Conservation (phyloP, 1,140 invertebrate genomes). For the Drosophila leontia region DNA sequence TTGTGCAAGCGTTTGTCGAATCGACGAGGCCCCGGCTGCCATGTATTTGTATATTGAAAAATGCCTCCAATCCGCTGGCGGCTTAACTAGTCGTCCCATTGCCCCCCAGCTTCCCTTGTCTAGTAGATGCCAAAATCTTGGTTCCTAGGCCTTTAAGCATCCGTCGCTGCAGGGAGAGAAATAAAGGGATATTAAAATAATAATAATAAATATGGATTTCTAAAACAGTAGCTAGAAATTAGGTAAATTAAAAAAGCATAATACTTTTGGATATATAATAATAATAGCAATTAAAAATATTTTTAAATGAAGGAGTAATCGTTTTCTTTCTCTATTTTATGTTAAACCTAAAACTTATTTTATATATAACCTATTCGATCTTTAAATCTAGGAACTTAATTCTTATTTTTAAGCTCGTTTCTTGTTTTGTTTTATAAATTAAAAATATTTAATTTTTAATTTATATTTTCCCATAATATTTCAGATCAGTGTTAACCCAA, state of each 20-base stretch:
- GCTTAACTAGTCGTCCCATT: conserved; percentile 35
- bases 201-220: not conserved
- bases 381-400: not conserved
- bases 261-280: no score
- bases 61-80: conserved; percentile 33
- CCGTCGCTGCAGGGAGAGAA: conserved; percentile 18
- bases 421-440: no score
- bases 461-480: not conserved
- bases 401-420: no score
- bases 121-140: conserved; percentile 19
- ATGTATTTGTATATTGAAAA: conserved; percentile 80
- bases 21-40: conserved; percentile 22
- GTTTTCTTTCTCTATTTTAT: no score
- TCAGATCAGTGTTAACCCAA: conserved; percentile 20
- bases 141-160: conserved; percentile 6
- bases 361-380: no score
- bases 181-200: not conserved
- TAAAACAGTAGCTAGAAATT: no score
- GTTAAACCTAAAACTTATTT: no score
- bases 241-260: no score
- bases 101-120: not conserved
- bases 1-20: conserved; percentile 74
- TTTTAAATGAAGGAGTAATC: no score
- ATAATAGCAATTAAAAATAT: no score
- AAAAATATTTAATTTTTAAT: not conserved